Evolutionary conservation across 2,888 invertebrate species (phyloP).

Genomic region (Allolobophora icterica): DNA sequence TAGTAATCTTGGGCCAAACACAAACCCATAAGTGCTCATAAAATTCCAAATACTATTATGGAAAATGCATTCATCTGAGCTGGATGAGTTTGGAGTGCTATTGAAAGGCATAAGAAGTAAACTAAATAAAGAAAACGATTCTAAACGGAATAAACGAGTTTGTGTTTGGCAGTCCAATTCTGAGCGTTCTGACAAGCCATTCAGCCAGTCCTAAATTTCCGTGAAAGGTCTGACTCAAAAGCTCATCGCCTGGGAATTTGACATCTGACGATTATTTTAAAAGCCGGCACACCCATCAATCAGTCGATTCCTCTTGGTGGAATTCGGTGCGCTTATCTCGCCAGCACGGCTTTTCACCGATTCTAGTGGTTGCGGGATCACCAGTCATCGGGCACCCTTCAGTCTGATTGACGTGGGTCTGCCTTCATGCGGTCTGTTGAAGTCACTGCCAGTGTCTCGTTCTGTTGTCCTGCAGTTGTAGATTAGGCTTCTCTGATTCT

Average conservation of each 20-base stretch:
- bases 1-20: background rate
- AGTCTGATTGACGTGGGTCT: slow-evolving; percentile 1
- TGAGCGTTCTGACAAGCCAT: background rate
- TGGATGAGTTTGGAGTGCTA: background rate
- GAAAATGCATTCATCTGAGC: background rate
- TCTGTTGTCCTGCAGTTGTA: background rate
- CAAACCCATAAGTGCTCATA: background rate
- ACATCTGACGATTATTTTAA: slow-evolving; percentile 29
- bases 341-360: background rate
- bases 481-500: background rate
- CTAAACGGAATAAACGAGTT: background rate
- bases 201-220: slow-evolving; percentile 2
- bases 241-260: slow-evolving; percentile 23
- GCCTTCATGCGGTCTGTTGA: slow-evolving; percentile 5
- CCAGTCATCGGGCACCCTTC: background rate
- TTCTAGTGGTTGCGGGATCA: background rate
- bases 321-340: slow-evolving; percentile 19
- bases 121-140: background rate
- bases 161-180: background rate
- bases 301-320: slow-evolving; percentile 24
- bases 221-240: slow-evolving; percentile 3
- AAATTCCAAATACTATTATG: background rate
- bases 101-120: background rate
- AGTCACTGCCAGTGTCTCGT: background rate
- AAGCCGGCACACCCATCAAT: slow-evolving; percentile 8